These are phyloP conservation scores for Zeugodacus cucurbitae DNA, from an alignment of 1,140 invertebrate species.

Conservation along the genomic window DNA sequence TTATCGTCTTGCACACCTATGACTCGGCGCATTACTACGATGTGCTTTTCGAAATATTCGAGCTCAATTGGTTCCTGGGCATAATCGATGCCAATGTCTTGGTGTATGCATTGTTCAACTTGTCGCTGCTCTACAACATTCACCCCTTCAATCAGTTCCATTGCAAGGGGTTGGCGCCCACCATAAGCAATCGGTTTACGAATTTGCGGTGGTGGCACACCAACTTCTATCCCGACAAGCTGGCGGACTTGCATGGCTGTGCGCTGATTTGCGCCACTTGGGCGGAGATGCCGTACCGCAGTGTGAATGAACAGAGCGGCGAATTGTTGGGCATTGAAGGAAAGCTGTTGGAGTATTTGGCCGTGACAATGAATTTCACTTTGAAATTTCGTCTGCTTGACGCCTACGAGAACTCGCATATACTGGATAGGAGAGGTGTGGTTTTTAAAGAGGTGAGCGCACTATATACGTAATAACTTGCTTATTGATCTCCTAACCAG, in stretches of 20 bases:
- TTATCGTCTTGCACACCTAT: slow-evolving; percentile 42
- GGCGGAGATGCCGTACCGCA: slow-evolving; percentile 60
- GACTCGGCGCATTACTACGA: slow-evolving; percentile 41
- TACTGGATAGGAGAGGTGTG: slow-evolving; percentile 35
- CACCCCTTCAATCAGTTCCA: slow-evolving; percentile 33
- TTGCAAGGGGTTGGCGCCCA: slow-evolving; percentile 36
- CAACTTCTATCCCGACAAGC: slow-evolving; percentile 51
- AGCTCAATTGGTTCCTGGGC: slow-evolving; percentile 22
- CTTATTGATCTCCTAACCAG: neutral
- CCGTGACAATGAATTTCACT: slow-evolving; percentile 54
- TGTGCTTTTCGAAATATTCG: slow-evolving; percentile 37
- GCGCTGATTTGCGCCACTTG: slow-evolving; percentile 57
- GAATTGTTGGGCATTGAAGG: slow-evolving; percentile 54
- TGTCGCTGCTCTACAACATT: slow-evolving; percentile 34
- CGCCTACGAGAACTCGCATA: slow-evolving; percentile 49
- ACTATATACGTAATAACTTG: neutral
- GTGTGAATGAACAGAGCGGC: neutral
- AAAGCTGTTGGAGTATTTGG: slow-evolving; percentile 54
- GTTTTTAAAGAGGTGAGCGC: slow-evolving; percentile 55
- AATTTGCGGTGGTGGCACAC: slow-evolving; percentile 33
- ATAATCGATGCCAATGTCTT: slow-evolving; percentile 43
- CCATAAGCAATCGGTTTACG: slow-evolving; percentile 42
- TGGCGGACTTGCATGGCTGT: slow-evolving; percentile 56
- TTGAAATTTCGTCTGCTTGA: slow-evolving; percentile 54
- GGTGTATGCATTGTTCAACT: slow-evolving; percentile 34